Evolutionary conservation across 2,113 vertebrate genomes (phyloP).

Genomic region (Tenebrosternarchus preto): DNA sequence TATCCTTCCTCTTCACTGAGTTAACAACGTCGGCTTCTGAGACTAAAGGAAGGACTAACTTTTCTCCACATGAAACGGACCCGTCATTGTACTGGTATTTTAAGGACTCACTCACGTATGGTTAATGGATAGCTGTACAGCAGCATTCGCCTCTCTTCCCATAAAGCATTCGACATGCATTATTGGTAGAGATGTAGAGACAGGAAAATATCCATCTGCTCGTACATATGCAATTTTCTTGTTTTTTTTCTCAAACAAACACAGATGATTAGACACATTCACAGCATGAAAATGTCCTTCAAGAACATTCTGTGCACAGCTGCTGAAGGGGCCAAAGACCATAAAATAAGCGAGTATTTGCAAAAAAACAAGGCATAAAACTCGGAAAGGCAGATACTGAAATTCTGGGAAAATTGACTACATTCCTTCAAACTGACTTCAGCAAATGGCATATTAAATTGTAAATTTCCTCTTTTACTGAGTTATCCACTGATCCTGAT

Average conservation of each 20-base stretch:
- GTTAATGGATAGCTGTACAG: neutral
- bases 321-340: too few species aligned
- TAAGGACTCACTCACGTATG: slow-evolving; percentile 2
- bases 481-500: slow-evolving; percentile 6
- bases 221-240: too few species aligned
- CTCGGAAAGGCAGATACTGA: neutral
- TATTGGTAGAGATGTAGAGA: neutral
- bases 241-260: too few species aligned
- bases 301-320: too few species aligned
- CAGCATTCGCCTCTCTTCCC: too few species aligned
- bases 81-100: neutral
- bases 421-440: neutral
- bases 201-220: too few species aligned
- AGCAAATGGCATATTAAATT: neutral
- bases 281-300: too few species aligned
- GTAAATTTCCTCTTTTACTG: neutral
- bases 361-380: too few species aligned
- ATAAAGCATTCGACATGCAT: neutral
- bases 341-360: too few species aligned
- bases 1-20: slow-evolving; percentile 4
- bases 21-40: slow-evolving; percentile 9
- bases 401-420: neutral
- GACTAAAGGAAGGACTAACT: neutral
- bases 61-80: neutral
- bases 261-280: too few species aligned